Evolutionary conservation across 2,888 invertebrate species (phyloP).

Genomic region (Gymnoscelis rufifasciata): DNA sequence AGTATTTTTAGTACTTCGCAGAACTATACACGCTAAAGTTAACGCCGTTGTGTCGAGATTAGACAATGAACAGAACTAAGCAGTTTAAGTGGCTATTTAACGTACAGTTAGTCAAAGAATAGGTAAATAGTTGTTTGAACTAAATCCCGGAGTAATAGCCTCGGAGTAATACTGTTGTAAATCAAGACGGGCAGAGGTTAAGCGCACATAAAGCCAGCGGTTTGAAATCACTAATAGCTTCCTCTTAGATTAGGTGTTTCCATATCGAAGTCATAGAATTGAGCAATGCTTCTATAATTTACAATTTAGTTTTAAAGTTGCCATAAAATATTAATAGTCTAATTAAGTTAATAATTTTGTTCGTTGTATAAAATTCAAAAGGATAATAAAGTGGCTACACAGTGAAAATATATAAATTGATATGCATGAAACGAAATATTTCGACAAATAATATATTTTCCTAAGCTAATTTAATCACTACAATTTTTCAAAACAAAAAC

Average conservation of each 20-base stretch:
- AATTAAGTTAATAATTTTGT: no score
- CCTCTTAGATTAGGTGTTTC: background rate
- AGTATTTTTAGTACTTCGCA: constrained; percentile 73
- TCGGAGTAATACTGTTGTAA: constrained; percentile 4
- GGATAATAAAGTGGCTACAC: no score
- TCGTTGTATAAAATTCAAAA: no score
- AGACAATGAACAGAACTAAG: constrained; percentile 64
- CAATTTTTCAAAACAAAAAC: constrained; percentile 16
- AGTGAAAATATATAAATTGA: no score
- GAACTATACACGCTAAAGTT: constrained; percentile 59
- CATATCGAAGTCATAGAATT: background rate
- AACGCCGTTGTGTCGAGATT: constrained; percentile 50
- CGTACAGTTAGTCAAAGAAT: constrained; percentile 42
- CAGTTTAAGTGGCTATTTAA: constrained; percentile 57
- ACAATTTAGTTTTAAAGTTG: no score
- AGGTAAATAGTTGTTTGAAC: constrained; percentile 11
- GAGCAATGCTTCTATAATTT: no score
- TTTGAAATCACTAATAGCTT: background rate
- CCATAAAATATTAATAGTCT: no score
- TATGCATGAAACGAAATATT: no score
- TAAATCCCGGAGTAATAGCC: constrained; percentile 9
- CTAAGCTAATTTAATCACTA: constrained; percentile 1
- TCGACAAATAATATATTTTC: no score
- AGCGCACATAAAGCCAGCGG: background rate
- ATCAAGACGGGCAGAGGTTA: constrained; percentile 2